phyloP scores from a whole-genome alignment of 1,140 invertebrate species.

The Rhizoglyphus robini region DNA sequence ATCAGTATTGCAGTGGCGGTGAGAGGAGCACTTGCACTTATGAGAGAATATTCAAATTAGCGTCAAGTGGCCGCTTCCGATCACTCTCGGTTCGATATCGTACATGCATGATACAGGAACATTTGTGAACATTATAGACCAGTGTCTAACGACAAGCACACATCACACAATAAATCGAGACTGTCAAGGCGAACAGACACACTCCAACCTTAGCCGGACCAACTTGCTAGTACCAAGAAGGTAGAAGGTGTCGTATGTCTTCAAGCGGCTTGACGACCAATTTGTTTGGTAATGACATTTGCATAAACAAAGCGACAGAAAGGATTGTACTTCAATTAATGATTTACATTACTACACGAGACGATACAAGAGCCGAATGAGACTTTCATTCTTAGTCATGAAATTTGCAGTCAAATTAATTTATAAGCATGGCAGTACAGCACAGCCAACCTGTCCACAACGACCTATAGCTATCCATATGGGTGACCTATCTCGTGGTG shows the following conservation, averaged over 20 bases:
- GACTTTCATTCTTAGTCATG: too few species aligned
- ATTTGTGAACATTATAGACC: background rate
- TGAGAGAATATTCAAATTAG: background rate
- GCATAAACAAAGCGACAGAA: background rate
- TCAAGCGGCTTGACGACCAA: background rate
- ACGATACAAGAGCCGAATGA: background rate
- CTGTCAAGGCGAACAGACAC: background rate
- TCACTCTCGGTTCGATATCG: too few species aligned
- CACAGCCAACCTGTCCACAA: too few species aligned
- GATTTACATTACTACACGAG: constrained; percentile 1
- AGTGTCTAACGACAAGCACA: background rate
- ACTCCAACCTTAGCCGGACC: background rate
- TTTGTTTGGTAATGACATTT: constrained; percentile 1
- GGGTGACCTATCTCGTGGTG: too few species aligned
- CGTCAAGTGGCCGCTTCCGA: background rate
- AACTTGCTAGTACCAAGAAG: background rate
- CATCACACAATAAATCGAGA: too few species aligned
- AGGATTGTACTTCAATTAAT: constrained; percentile 10
- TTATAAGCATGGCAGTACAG: too few species aligned
- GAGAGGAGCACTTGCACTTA: background rate
- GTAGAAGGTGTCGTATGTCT: background rate
- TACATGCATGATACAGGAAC: too few species aligned
- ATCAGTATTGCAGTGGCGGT: background rate
- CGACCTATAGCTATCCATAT: too few species aligned
- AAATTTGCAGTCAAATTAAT: background rate